These are phyloP conservation scores for Urocyon cinereoargenteus DNA, from an alignment of 2,797 vertebrate genomes.

Conservation along the genomic window DNA sequence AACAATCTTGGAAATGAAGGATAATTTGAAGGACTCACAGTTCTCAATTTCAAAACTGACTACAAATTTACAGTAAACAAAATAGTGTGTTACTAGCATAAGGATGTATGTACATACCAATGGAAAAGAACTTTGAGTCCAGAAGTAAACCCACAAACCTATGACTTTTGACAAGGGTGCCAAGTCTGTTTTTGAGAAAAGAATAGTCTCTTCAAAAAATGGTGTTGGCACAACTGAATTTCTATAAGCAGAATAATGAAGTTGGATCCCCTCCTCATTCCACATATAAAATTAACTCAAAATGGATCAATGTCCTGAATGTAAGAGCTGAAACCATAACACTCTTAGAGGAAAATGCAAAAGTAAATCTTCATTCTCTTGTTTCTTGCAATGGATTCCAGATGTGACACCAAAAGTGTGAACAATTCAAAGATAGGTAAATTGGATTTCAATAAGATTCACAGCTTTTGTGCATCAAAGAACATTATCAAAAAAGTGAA, in stretches of 20 bases:
- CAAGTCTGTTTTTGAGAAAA: background rate
- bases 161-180: background rate
- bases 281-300: background rate
- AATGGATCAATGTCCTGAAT: background rate
- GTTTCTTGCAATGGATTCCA: background rate
- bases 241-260: background rate
- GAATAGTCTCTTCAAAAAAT: background rate
- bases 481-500: background rate
- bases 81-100: background rate
- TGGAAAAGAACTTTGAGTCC: background rate
- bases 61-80: background rate
- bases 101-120: background rate
- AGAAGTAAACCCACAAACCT: background rate
- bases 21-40: background rate
- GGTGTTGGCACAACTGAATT: background rate
- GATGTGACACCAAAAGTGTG: background rate
- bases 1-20: background rate
- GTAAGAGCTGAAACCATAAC: background rate
- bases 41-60: constrained; percentile 25
- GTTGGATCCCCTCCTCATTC: background rate
- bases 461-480: background rate
- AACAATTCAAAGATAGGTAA: background rate
- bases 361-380: background rate
- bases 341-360: background rate
- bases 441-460: background rate